These are phyloP conservation scores for Saxidomus purpurata DNA, from an alignment of 1,140 invertebrate genomes.

Conservation along the genomic window DNA sequence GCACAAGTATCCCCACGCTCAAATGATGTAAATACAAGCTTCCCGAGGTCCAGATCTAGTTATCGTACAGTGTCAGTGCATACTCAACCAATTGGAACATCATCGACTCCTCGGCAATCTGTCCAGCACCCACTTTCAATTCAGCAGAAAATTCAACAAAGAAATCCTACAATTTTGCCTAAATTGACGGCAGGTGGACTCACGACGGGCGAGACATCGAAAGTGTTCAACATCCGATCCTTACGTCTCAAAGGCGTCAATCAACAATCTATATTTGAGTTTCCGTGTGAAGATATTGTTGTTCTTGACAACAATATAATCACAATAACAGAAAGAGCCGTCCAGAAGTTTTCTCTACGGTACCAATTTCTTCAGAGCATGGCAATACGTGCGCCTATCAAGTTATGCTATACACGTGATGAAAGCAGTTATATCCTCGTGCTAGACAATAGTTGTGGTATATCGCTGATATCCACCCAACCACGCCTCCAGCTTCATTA, in stretches of 20 bases:
- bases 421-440: conserved; percentile 40
- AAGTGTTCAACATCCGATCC: conserved; percentile 48
- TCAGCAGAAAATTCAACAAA: conserved; percentile 49
- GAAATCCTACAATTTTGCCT: conserved; percentile 57
- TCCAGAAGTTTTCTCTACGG: conserved; percentile 60
- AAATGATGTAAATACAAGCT: conserved; percentile 36
- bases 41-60: conserved; percentile 41
- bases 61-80: conserved; percentile 28
- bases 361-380: conserved; percentile 62
- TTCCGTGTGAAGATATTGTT: conserved; percentile 61
- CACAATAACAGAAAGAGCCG: conserved; percentile 59
- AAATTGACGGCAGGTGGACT: conserved; percentile 32
- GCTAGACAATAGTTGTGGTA: conserved; percentile 58
- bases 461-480: conserved; percentile 53
- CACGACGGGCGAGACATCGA: conserved; percentile 47
- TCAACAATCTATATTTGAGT: conserved; percentile 61
- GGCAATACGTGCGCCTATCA: conserved; percentile 37
- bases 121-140: neutral
- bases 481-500: conserved; percentile 54
- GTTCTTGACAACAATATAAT: conserved; percentile 56
- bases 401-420: conserved; percentile 53
- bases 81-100: neutral
- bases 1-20: conserved; percentile 35
- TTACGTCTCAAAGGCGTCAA: conserved; percentile 47
- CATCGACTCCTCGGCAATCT: neutral